Evolutionary conservation across 2,888 invertebrate genomes (phyloP), one percentile per base, ranked within the genome.

Genomic region (Merodon equestris): DNA sequence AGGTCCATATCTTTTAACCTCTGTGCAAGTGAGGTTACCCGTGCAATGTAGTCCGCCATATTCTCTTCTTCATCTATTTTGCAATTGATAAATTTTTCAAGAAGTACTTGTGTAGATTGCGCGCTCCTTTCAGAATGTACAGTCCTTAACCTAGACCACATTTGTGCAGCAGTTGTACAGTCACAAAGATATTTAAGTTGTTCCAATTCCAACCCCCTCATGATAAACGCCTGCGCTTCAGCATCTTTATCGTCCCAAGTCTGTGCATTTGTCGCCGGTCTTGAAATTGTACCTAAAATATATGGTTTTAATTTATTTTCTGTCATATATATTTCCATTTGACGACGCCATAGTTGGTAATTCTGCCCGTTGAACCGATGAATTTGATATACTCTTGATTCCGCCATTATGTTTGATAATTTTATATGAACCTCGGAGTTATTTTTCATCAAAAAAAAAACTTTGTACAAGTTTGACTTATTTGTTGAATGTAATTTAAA

Each of bases 81-180:
- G n/a, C n/a, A n/a, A n/a, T n/a, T n/a, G 1, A 82, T 81, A 57
- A 76, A 81, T 56, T 72, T 77, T 44, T 81, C 81, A 9, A 82
- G 60, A n/a, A 81, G 58, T 14, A 82, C 45, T 19, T 56, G 56
- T 2, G 71, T 72, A 1, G 79, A 82, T 58, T 71, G 74, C 10
- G 77, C 79, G 44, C 76, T 82, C 58, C 44, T 77, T 47, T 81
- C 81, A 14, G 81, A 56, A 44, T 81, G 72, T 27, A 79, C 81
- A n/a, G 75, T 74, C 64, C 58, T 57, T 56, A 82, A 56, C 18
- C 68, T n/a, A n/a, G n/a, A n/a, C n/a, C n/a, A n/a, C n/a, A n/a
- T n/a, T n/a, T n/a, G n/a, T n/a, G n/a, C n/a, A n/a, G n/a, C n/a
- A n/a, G n/a, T n/a, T n/a, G n/a, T n/a, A n/a, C n/a, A n/a, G n/a